Evolutionary conservation across 2,113 vertebrate genomes (phyloP).

Genomic region (Carlito syrichta): DNA sequence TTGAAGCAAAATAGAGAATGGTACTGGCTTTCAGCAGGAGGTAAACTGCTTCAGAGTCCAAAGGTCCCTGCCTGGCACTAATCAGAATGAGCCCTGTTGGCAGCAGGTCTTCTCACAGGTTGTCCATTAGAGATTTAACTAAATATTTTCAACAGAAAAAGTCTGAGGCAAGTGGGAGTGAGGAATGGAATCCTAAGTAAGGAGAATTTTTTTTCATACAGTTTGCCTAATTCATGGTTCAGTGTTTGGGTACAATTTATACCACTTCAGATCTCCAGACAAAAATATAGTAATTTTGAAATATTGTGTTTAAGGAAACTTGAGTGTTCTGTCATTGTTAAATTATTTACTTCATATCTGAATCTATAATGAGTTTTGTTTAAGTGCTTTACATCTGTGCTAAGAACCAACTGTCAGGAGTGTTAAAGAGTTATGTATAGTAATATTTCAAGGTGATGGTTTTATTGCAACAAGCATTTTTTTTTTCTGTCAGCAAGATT

Average conservation of each 20-base stretch:
- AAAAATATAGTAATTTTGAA: conserved; percentile 23
- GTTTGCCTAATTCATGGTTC: neutral
- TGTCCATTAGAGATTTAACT: neutral
- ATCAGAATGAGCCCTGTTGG: neutral
- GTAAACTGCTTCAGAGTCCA: neutral
- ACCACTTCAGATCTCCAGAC: neutral
- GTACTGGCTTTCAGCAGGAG: neutral
- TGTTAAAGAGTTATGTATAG: neutral
- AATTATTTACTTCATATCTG: conserved; percentile 57
- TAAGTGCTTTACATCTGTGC: neutral
- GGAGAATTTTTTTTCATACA: neutral
- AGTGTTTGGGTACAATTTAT: neutral
- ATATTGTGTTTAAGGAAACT: conserved; percentile 27
- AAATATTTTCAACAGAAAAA: neutral
- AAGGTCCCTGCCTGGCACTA: fast-evolving
- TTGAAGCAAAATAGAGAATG: neutral
- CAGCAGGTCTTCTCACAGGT: no score
- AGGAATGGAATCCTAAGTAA: neutral
- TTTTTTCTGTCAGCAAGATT: neutral
- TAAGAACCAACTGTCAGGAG: neutral
- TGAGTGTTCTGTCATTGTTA: conserved; percentile 38
- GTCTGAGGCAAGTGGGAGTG: neutral
- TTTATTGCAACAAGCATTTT: neutral
- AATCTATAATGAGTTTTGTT: neutral
- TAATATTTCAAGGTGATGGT: neutral